phyloP scores from a whole-genome alignment of 2,888 invertebrate genomes.

The Polydrusus cervinus region DNA sequence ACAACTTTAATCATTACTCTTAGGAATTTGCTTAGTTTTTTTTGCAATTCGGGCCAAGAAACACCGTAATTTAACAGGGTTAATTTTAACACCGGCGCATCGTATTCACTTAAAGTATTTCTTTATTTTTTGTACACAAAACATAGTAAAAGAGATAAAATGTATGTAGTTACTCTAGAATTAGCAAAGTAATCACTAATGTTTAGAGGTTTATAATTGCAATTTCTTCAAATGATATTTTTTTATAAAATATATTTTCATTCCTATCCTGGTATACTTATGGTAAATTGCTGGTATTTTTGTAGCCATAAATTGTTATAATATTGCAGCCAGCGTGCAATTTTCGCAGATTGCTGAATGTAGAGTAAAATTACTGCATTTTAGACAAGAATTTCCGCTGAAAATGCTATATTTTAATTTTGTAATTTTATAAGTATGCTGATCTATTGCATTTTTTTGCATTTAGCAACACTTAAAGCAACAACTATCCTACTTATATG shows the following conservation, averaged over 20 bases:
- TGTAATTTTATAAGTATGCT: slow-evolving; percentile 14
- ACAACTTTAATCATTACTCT: no score
- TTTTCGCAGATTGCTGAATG: slow-evolving; percentile 16
- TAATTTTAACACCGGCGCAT: no score
- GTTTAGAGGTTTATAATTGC: no score
- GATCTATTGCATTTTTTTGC: slow-evolving; percentile 20
- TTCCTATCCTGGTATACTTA: slow-evolving; percentile 12
- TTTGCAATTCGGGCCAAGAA: no score
- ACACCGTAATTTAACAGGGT: no score
- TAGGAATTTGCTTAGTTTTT: no score
- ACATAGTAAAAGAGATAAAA: no score
- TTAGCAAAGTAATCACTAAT: no score
- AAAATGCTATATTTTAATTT: slow-evolving; percentile 16
- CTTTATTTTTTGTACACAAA: no score
- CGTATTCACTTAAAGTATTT: no score
- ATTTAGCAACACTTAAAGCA: slow-evolving; percentile 4
- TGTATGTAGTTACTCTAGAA: no score
- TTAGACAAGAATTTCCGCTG: slow-evolving; percentile 18
- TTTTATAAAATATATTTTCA: slow-evolving; percentile 7
- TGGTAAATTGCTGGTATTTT: not conserved
- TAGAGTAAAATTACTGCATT: slow-evolving; percentile 11
- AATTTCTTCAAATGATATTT: no score
- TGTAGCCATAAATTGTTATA: slow-evolving; percentile 21
- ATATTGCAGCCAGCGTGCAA: slow-evolving; percentile 11
- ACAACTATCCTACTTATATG: not conserved